Conservation (phyloP, 2,113 vertebrate species). For the Bos indicus region DNA sequence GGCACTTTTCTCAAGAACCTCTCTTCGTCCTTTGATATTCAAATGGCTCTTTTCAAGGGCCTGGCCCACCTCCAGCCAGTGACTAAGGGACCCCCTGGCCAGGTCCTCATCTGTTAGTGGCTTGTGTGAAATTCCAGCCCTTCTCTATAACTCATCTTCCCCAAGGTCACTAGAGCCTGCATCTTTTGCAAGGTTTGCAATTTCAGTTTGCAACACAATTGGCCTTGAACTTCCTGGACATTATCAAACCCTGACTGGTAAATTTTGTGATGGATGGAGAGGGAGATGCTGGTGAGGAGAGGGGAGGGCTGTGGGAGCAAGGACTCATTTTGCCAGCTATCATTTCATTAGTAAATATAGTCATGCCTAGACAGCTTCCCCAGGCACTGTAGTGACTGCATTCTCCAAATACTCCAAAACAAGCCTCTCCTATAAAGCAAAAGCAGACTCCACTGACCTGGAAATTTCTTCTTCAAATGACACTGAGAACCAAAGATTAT, state of each 20-base stretch:
- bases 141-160: background rate
- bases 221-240: constrained; percentile 12
- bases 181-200: constrained; percentile 50
- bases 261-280: background rate
- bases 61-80: background rate
- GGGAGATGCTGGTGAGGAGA: background rate
- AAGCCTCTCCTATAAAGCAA: background rate
- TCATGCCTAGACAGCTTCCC: constrained; percentile 12
- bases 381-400: background rate
- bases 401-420: background rate
- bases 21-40: background rate
- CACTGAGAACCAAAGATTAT: constrained; percentile 8
- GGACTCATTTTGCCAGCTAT: background rate
- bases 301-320: background rate
- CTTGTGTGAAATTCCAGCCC: background rate
- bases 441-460: background rate
- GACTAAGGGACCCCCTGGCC: background rate
- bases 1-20: background rate
- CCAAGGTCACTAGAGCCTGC: constrained; percentile 50
- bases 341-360: constrained; percentile 43
- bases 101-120: background rate
- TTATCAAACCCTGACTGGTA: constrained; percentile 27
- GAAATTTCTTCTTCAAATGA: constrained; percentile 37
- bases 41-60: background rate
- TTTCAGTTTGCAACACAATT: constrained; percentile 36